A percentile compares a stretch with the other conserved stretches of the same genome.
Conservation (phyloP, 2,797 vertebrate species). For the Bufotes viridis region DNA sequence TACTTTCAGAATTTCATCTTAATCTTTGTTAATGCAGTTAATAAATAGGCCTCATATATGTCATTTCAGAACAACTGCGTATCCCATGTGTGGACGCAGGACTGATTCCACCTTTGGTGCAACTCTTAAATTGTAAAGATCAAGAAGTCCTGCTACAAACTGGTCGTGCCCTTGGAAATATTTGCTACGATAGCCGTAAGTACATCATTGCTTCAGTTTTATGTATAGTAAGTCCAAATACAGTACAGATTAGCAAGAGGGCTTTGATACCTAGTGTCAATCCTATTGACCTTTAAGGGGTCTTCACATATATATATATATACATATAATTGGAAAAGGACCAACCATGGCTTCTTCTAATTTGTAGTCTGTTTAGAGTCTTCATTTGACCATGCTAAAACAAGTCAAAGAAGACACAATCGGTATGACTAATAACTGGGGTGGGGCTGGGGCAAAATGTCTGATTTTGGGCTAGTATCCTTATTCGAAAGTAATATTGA, state of each 20-base stretch:
- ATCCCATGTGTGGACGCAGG: constrained; percentile 92
- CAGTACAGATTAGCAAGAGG: not conserved
- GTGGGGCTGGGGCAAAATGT: too few species aligned
- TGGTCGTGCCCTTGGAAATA: constrained; percentile 95
- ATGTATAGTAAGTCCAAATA: not conserved
- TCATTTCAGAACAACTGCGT: constrained; percentile 90
- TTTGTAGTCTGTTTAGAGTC: too few species aligned
- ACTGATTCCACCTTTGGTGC: constrained; percentile 91
- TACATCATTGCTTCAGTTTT: constrained; percentile 63
- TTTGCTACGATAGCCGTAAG: constrained; percentile 99
- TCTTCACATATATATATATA: too few species aligned
- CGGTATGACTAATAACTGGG: too few species aligned
- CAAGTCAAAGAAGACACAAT: too few species aligned
- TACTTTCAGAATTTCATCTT: not conserved
- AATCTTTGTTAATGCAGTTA: not conserved
- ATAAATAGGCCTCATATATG: not conserved
- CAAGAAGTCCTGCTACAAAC: constrained; percentile 97
- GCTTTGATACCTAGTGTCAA: not conserved
- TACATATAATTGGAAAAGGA: too few species aligned
- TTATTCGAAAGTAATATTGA: not conserved
- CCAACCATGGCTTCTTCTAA: too few species aligned
- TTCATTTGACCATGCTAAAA: too few species aligned
- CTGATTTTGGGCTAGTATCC: not conserved
- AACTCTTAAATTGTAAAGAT: constrained; percentile 91
- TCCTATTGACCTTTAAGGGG: not conserved